Evolutionary conservation across 2,113 vertebrate genomes (phyloP).

Genomic region (Lophura nycthemera): DNA sequence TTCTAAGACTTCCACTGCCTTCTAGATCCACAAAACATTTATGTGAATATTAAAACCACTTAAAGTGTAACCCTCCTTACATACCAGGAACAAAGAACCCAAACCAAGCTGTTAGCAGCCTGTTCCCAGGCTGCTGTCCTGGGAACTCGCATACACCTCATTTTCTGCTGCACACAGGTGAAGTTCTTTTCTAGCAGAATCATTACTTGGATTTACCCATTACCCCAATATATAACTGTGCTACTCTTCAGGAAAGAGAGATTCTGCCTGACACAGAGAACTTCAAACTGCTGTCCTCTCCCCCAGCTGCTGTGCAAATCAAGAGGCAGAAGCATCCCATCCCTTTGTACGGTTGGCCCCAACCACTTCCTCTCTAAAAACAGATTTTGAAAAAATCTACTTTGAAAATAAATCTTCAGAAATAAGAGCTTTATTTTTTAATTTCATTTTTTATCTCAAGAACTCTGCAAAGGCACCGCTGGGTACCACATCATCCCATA

Average conservation of each 20-base stretch:
- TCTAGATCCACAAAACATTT: not conserved
- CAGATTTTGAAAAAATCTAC: not conserved
- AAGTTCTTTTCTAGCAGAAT: not conserved
- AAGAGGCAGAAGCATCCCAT: not conserved
- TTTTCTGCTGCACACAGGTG: not conserved
- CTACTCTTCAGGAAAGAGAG: not conserved
- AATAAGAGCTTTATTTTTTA: not conserved
- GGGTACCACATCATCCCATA: not conserved
- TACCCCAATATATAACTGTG: fast-evolving
- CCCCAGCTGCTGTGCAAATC: not conserved
- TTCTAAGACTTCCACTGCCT: not conserved
- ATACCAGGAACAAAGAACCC: not conserved
- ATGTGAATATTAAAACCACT: not conserved
- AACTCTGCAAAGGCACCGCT: not conserved
- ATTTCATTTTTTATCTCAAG: not conserved
- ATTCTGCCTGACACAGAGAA: not conserved
- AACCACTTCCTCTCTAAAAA: constrained; percentile 61
- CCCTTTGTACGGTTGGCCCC: not conserved
- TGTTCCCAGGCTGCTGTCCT: not conserved
- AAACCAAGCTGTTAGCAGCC: not conserved
- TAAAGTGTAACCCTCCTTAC: not conserved
- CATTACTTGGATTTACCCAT: no score
- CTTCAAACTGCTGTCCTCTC: not conserved
- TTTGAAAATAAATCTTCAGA: not conserved
- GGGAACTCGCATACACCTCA: not conserved